These are phyloP conservation scores for Pseudocheirus occidentalis DNA, from an alignment of 2,797 vertebrate species.

Conservation along the genomic window DNA sequence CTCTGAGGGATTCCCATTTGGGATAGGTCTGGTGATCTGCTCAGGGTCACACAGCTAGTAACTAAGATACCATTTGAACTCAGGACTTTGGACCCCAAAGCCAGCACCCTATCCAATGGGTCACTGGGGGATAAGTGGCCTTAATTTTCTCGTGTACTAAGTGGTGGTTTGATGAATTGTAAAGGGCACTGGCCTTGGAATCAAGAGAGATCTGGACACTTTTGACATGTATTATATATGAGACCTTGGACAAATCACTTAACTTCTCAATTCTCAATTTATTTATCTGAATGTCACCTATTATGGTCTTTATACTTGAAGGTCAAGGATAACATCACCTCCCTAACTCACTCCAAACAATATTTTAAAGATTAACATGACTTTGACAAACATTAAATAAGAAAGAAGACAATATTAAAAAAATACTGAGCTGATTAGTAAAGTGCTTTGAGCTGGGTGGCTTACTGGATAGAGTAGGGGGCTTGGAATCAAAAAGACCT, in stretches of 20 bases:
- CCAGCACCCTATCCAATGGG: no score
- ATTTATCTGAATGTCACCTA: neutral
- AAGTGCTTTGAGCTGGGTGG: neutral
- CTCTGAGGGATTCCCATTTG: neutral
- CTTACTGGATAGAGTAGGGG: no score
- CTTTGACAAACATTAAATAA: slow-evolving; percentile 39
- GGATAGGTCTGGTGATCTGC: no score
- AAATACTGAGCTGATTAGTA: neutral
- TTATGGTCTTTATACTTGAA: slow-evolving; percentile 48
- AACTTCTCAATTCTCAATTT: neutral
- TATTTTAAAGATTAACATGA: slow-evolving; percentile 23
- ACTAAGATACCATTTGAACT: no score
- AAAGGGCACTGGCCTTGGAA: neutral
- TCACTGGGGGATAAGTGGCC: slow-evolving; percentile 6
- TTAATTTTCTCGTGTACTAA: slow-evolving; percentile 13
- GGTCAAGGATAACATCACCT: neutral
- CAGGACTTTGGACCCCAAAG: no score
- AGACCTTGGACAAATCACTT: neutral
- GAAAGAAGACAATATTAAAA: neutral
- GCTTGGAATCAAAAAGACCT: no score
- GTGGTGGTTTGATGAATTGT: neutral
- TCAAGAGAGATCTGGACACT: neutral
- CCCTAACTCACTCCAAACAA: neutral
- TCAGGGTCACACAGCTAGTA: no score
- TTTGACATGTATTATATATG: neutral